Conservation (phyloP, 2,888 invertebrate genomes). For the Erebia epiphron region DNA sequence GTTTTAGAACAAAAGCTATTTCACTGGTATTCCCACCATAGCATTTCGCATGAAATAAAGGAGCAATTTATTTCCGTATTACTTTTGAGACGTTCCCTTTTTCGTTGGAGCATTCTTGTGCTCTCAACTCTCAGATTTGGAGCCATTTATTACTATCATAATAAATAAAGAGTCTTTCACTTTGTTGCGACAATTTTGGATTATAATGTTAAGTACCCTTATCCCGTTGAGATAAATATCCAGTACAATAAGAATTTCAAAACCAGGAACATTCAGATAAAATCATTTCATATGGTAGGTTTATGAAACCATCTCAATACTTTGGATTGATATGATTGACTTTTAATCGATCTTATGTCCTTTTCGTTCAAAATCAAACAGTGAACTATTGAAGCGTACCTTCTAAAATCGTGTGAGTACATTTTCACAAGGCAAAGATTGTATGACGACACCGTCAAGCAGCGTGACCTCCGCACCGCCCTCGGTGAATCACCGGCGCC, state of each 20-base stretch:
- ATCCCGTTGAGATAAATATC: background rate
- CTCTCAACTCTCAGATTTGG: background rate
- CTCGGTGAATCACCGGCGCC: conserved; percentile 66
- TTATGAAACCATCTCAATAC: background rate
- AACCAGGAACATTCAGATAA: too few species aligned
- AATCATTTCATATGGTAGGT: background rate
- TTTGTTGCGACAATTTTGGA: too few species aligned
- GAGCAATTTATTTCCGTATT: conserved; percentile 27
- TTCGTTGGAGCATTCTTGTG: conserved; percentile 1
- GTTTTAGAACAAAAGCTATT: conserved; percentile 36
- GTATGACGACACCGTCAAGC: conserved; percentile 63
- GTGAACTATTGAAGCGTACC: background rate
- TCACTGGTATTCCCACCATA: conserved; percentile 29
- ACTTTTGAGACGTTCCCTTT: conserved; percentile 16
- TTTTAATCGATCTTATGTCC: background rate
- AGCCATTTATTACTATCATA: background rate
- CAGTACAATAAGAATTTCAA: too few species aligned
- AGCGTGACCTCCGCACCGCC: conserved; percentile 62
- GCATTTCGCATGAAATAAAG: conserved; percentile 27
- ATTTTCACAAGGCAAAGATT: conserved; percentile 24
- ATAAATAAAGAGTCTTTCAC: background rate
- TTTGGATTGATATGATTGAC: background rate
- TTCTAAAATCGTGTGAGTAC: conserved; percentile 8
- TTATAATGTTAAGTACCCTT: background rate
- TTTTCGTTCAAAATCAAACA: background rate